These are phyloP conservation scores for Tiphia femorata DNA, from an alignment of 2,888 invertebrate genomes.

Conservation along the genomic window DNA sequence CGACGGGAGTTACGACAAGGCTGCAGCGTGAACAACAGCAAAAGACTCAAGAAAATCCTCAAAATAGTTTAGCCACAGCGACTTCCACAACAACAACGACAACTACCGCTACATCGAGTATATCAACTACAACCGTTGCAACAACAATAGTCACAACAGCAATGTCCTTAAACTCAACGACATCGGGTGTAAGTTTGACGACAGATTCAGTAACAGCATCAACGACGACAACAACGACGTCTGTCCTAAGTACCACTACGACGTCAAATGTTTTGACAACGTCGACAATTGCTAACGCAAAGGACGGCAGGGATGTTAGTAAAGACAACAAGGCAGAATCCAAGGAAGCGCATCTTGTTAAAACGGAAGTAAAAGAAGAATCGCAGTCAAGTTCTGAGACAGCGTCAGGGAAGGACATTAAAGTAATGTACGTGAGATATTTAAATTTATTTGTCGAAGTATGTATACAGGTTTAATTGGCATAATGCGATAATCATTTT, in stretches of 20 bases:
- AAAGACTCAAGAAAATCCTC: conserved; percentile 73
- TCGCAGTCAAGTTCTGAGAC: conserved; percentile 55
- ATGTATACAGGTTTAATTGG: neutral
- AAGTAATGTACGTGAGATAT: conserved; percentile 55
- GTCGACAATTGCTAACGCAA: conserved; percentile 34
- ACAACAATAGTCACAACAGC: conserved; percentile 50
- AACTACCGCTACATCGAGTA: conserved; percentile 51
- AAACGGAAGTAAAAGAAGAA: conserved; percentile 60
- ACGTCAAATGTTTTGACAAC: conserved; percentile 40
- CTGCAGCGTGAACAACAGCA: conserved; percentile 85
- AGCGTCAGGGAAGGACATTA: conserved; percentile 53
- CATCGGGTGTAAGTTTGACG: conserved; percentile 44
- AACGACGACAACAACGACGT: conserved; percentile 57
- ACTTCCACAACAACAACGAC: conserved; percentile 54
- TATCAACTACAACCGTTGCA: conserved; percentile 52
- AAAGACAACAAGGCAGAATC: conserved; percentile 74
- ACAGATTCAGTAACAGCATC: conserved; percentile 45
- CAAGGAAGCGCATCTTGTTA: conserved; percentile 64
- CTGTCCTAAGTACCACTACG: conserved; percentile 42
- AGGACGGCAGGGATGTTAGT: conserved; percentile 69
- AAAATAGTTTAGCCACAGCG: conserved; percentile 53
- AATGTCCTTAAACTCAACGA: conserved; percentile 49
- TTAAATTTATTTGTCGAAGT: neutral
- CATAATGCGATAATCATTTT: neutral
- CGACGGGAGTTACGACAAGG: conserved; percentile 87